Evolutionary conservation across 2,797 vertebrate genomes (phyloP).

Genomic region (Coregonus ussuriensis): DNA sequence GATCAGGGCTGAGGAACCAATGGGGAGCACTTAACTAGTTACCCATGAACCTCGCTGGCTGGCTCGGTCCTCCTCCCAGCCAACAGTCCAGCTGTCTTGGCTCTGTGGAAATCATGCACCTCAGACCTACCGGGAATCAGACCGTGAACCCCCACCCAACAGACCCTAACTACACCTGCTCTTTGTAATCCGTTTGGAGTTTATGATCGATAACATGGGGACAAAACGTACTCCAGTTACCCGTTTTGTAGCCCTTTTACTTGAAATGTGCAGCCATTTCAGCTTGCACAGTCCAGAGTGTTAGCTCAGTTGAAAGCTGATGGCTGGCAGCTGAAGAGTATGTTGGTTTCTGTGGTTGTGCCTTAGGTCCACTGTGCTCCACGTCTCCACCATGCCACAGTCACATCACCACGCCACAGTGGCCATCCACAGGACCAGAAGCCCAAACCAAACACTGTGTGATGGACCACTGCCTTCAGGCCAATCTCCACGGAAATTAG

Average conservation of each 20-base stretch:
- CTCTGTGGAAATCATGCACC: constrained; percentile 53
- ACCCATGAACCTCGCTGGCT: constrained; percentile 39
- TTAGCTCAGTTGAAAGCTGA: constrained; percentile 43
- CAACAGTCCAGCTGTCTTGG: constrained; percentile 78
- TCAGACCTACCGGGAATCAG: constrained; percentile 47
- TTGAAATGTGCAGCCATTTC: constrained; percentile 47
- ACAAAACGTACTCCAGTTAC: constrained; percentile 36
- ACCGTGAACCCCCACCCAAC: constrained; percentile 22
- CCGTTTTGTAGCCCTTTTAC: constrained; percentile 41
- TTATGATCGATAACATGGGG: constrained; percentile 22
- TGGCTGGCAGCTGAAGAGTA: constrained; percentile 47
- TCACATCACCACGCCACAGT: constrained; percentile 11
- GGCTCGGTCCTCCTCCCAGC: constrained; percentile 55
- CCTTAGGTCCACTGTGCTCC: constrained; percentile 44
- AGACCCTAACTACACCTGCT: constrained; percentile 34
- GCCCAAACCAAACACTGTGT: constrained; percentile 38
- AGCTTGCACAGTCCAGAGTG: constrained; percentile 36
- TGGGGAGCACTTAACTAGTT: constrained; percentile 42
- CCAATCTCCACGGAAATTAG: neutral
- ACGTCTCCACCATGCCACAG: constrained; percentile 12
- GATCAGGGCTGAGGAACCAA: constrained; percentile 30
- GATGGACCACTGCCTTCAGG: constrained; percentile 40
- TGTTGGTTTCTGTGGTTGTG: constrained; percentile 30
- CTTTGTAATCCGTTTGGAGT: constrained; percentile 32
- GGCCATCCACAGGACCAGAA: constrained; percentile 46